Base-by-base conservation (phyloP, 2,113 vertebrate species). In the Zosterops pallidus region DNA sequence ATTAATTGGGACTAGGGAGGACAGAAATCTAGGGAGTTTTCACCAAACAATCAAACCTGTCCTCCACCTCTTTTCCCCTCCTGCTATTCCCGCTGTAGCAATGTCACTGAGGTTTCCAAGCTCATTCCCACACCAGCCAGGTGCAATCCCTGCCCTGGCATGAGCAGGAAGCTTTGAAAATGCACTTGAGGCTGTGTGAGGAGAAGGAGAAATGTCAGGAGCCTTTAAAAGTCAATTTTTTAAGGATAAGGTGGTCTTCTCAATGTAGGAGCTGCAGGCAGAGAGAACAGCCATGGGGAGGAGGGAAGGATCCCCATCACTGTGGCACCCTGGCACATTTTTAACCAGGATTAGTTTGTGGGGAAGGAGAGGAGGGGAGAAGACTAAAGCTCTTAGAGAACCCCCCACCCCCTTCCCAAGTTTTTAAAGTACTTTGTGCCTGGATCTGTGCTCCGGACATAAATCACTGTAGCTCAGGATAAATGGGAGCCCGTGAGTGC, bases 401-500 rank as follows among this genome's bases (percentile, higher is more conserved):
- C 8, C 26, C 37, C 47, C 67, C 44, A 46, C 46, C 62, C 46
- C 31, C 33, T 11, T 33, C 41, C 14, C 6, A 42, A 62, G 83
- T 76, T 95, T 92, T 82, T 70, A 79, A 82, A 90, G 79, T 74
- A 81, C 83, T 90, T 93, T 94, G 87, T 96, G 90, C 84, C 87
- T 93, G 97, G 96, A 96, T 75, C 42, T 68, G 41, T 42, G 74
- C 88, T 88, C 90, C 1, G 7, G 90, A 83, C 92, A 96, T 98
- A 97, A 97, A 97, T 98, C 97, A 97, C 91, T 96, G 86, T 95
- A 96, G 63, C 76, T 95, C 53, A 92, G 96, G 93, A 96, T 97
- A 97, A 98, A 96, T 96, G 96, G 91, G 81, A 94, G 94, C 88
- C 94, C 63, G 56, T 97, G 94, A 98, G 96, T 97, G 96, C 97